A percentile compares a stretch with the other conserved stretches of the same genome.
phyloP scores from a whole-genome alignment of 1,140 invertebrate species.

The Delia radicum region DNA sequence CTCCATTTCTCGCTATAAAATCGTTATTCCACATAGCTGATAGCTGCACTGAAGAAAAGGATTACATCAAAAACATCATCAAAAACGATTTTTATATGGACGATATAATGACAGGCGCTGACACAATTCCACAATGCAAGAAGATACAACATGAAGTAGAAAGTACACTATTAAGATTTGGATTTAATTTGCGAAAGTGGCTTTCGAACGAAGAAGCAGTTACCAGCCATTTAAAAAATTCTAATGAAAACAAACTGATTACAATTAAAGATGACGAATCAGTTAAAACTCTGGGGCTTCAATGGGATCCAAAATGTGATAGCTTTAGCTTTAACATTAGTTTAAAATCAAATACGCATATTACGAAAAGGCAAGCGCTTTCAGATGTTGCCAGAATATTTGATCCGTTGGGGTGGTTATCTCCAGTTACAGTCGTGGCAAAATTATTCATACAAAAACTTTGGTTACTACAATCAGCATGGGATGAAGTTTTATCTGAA shows the following conservation, averaged over 20 bases:
- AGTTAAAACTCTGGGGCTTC: constrained; percentile 43
- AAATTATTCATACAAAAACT: constrained; percentile 55
- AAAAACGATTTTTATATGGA: constrained; percentile 53
- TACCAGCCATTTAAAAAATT: neutral
- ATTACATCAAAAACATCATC: constrained; percentile 35
- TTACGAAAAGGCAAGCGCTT: constrained; percentile 43
- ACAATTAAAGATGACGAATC: constrained; percentile 25
- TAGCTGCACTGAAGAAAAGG: constrained; percentile 34
- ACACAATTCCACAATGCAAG: constrained; percentile 32
- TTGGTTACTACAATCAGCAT: constrained; percentile 42
- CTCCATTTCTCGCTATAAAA: constrained; percentile 39
- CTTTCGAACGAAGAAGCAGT: constrained; percentile 34
- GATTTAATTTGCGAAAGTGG: constrained; percentile 55
- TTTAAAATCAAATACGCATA: no score
- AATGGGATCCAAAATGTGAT: constrained; percentile 43
- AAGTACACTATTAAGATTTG: constrained; percentile 35
- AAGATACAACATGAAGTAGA: constrained; percentile 25
- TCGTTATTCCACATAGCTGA: constrained; percentile 44
- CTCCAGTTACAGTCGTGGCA: constrained; percentile 41
- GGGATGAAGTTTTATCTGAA: constrained; percentile 46
- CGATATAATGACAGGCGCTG: constrained; percentile 45
- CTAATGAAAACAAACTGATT: no score
- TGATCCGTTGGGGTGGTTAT: constrained; percentile 54
- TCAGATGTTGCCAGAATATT: constrained; percentile 51
- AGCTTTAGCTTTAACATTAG: constrained; percentile 32